Evolutionary conservation across 2,888 invertebrate genomes (phyloP), one percentile per base, ranked within the genome.

Genomic region (Nemurella pictetii): DNA sequence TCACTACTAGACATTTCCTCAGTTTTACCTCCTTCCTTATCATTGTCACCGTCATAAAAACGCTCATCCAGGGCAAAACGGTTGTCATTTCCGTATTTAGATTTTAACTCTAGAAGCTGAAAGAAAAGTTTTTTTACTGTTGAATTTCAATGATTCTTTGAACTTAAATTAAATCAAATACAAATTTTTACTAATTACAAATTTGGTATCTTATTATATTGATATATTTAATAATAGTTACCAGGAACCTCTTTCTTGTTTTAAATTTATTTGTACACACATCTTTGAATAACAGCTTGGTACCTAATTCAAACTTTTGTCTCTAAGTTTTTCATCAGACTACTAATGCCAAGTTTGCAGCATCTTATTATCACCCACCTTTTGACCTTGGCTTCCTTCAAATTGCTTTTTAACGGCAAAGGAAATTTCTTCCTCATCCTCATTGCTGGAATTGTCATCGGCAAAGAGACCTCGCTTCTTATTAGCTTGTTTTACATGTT

Each of bases 21-120:
- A 29, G 88, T 87, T 29, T 88, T 87, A 72, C 88, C 87, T 83
- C 88, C 87, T 86, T 87, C 90, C 83, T 88, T 88, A 80, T 87
- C 88, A 7, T 91, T 90, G 26, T 92, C 91, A 81, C 93, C 92
- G 82, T 95, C 94, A 83, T 93, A 90, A 90, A 97, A 97, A 87
- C 94, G 93, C 88, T 94, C 92, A 90, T 96, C 95, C 88, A 97
- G 91, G 87, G 91, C 91, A 90, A 97, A 97, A 88, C 97, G 92
- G 88, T 94, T 92, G 91, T 97, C 97, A 89, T 94, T 93, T 89
- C 94, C 95, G 90, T 93, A 94, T 88, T 92, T 93, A 80, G 94
- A 93, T 91, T 96, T 95, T 87, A 96, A 91, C 90, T 94, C 93
- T 89, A 95, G 91, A 88, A 95, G 91, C 94, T 94, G 87, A 80